Conservation (phyloP, 2,113 vertebrate species). For the Hucho hucho region DNA sequence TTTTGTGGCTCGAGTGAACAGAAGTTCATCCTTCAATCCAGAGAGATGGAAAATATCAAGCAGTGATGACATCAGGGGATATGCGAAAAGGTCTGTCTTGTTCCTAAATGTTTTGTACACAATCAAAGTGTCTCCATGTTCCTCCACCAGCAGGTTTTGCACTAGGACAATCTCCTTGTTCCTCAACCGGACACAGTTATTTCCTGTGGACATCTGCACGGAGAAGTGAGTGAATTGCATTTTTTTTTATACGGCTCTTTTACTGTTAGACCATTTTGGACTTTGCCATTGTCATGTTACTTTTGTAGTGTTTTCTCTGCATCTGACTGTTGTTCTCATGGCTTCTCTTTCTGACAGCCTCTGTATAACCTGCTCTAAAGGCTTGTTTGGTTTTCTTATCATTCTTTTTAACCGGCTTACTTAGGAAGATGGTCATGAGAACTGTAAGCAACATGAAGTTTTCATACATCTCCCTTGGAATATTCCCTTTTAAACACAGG, state of each 20-base stretch:
- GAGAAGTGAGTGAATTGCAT: neutral
- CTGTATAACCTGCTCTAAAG: neutral
- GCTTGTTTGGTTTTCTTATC: no score
- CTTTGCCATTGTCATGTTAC: neutral
- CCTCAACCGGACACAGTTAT: neutral
- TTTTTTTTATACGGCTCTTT: neutral
- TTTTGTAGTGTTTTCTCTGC: neutral
- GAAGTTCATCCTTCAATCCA: neutral
- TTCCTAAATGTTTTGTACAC: constrained; percentile 4
- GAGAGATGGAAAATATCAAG: neutral
- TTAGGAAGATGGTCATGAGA: neutral
- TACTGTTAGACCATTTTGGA: neutral
- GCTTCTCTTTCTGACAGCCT: neutral
- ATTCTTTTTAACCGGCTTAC: neutral
- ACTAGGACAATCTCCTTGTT: neutral
- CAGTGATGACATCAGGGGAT: neutral
- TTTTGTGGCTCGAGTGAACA: neutral
- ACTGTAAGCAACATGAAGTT: neutral
- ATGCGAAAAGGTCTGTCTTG: neutral
- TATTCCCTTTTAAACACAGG: neutral
- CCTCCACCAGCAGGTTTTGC: neutral
- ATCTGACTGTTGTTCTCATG: neutral
- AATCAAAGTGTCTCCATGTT: no score
- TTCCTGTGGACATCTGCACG: neutral
- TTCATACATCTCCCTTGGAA: neutral